These are phyloP conservation scores for Caenorhabditis angaria DNA, from an alignment of 2,888 invertebrate species.

Conservation along the genomic window DNA sequence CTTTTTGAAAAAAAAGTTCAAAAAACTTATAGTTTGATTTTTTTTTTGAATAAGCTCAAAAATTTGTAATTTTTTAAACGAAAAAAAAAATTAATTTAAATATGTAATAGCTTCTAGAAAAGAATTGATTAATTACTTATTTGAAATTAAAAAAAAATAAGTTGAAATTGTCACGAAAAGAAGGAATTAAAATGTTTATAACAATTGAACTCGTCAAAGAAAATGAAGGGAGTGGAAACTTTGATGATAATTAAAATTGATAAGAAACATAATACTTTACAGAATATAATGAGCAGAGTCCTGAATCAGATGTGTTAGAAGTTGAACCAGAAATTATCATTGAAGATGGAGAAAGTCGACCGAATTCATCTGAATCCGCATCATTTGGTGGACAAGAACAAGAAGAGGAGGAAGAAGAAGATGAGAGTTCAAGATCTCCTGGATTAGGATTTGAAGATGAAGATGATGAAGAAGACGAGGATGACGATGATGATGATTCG, in stretches of 20 bases:
- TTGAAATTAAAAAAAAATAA: too few relatives aligned
- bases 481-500: conserved; percentile 32
- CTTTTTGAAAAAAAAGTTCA: neutral
- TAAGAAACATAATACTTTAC: neutral
- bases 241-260: too few relatives aligned
- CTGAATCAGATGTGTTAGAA: neutral
- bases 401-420: conserved; percentile 4
- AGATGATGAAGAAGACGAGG: conserved; percentile 35
- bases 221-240: too few relatives aligned
- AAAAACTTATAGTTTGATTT: neutral
- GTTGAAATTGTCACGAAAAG: too few relatives aligned
- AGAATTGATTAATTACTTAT: too few relatives aligned
- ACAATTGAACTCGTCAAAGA: too few relatives aligned
- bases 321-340: neutral
- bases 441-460: conserved; percentile 6
- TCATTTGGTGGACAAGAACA: neutral
- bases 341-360: neutral
- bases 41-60: too few relatives aligned
- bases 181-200: too few relatives aligned
- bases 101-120: too few relatives aligned
- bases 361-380: neutral
- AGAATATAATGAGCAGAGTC: conserved; percentile 10
- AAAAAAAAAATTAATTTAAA: too few relatives aligned
- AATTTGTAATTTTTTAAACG: too few relatives aligned
- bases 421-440: neutral